Conservation (phyloP, 2,113 vertebrate genomes). For the Otocyon megalotis region DNA sequence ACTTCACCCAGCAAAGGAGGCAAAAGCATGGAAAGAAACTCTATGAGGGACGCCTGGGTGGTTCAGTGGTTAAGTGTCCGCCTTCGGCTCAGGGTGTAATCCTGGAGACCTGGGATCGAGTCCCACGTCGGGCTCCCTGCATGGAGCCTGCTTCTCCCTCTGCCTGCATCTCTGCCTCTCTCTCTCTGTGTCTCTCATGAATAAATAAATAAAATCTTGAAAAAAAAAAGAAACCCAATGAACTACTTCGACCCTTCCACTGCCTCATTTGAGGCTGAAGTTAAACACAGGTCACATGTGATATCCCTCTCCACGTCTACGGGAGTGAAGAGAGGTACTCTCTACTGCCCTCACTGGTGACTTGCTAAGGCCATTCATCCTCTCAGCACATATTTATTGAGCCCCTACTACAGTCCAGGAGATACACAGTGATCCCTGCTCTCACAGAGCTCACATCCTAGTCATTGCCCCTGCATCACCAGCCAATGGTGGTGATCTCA, state of each 20-base stretch:
- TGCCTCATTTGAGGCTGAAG: neutral
- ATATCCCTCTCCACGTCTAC: neutral
- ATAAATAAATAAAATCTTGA: too few species aligned
- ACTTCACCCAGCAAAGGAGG: neutral
- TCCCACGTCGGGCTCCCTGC: too few species aligned
- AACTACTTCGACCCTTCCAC: neutral
- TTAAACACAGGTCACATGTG: neutral
- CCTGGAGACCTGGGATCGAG: too few species aligned
- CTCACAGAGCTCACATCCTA: neutral
- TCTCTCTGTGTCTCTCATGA: too few species aligned
- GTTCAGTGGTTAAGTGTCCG: too few species aligned
- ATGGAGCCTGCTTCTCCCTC: too few species aligned
- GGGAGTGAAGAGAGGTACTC: neutral
- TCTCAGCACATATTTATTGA: neutral
- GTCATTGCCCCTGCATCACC: neutral
- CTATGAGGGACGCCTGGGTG: neutral
- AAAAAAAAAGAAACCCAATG: neutral
- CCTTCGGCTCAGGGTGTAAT: too few species aligned
- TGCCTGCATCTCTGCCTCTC: too few species aligned
- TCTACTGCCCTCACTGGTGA: neutral
- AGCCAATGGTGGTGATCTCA: neutral
- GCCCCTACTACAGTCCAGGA: neutral
- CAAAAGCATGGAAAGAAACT: neutral
- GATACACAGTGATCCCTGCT: neutral
- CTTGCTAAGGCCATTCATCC: neutral